Percentiles rank a stretch among this genome's conserved stretches.
Conservation (phyloP, 2,888 invertebrate species). For the Anagyrus pseudococci region DNA sequence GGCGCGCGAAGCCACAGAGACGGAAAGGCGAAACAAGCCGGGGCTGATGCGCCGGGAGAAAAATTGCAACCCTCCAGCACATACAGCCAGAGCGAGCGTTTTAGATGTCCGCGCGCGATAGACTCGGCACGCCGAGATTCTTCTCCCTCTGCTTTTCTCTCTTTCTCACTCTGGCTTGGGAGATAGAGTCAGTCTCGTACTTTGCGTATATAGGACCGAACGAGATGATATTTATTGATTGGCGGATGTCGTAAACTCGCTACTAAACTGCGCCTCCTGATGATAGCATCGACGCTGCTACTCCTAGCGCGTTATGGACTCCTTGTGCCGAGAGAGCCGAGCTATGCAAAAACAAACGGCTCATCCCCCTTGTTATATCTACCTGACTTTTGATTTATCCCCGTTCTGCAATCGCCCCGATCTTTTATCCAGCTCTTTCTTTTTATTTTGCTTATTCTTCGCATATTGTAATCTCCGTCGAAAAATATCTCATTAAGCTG, state of each 20-base stretch:
- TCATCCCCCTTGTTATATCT: no score
- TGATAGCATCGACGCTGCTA: conserved; percentile 13
- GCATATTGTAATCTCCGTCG: no score
- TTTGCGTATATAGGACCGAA: background rate
- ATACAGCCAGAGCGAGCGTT: background rate
- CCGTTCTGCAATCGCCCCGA: no score
- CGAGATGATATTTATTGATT: conserved; percentile 26
- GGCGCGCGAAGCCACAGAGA: conserved; percentile 3
- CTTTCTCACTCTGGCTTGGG: background rate
- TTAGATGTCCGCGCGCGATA: conserved; percentile 15
- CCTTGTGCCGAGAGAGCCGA: no score
- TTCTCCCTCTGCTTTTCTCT: background rate
- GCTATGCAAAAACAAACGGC: no score
- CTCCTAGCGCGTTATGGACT: background rate
- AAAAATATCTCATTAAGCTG: no score
- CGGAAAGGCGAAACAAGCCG: background rate
- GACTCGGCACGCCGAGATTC: background rate
- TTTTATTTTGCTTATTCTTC: no score
- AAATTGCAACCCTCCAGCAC: conserved; percentile 16
- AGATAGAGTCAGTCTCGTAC: background rate
- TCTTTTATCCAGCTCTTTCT: no score
- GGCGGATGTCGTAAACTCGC: conserved; percentile 2
- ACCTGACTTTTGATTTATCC: no score
- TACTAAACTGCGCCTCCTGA: background rate
- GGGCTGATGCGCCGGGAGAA: conserved; percentile 10